These are phyloP conservation scores for Brachionus manjavacas DNA, from an alignment of 1,140 invertebrate genomes.

Conservation along the genomic window DNA sequence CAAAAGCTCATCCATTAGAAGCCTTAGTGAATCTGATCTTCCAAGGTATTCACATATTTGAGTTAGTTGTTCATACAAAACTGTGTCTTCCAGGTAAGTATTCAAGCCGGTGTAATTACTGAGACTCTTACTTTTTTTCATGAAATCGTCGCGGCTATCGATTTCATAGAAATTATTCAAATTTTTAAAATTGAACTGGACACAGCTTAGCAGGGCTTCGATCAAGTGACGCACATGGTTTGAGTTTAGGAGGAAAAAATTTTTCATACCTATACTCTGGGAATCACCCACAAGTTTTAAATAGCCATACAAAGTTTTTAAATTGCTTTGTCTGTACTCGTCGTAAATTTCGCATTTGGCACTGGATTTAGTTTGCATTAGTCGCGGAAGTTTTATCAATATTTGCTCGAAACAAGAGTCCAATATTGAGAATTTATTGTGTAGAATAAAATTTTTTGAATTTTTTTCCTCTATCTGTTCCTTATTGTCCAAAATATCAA, in stretches of 20 bases:
- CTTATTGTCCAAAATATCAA: neutral
- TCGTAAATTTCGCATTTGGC: neutral
- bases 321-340: neutral
- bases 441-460: neutral
- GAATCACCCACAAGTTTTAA: neutral
- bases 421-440: conserved; percentile 7
- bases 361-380: neutral
- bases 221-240: neutral
- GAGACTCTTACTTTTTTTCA: conserved; percentile 18
- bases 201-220: conserved; percentile 9
- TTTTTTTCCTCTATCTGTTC: neutral
- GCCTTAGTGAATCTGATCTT: neutral
- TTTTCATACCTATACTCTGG: neutral
- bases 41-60: conserved; percentile 9
- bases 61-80: neutral
- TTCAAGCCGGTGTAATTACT: conserved; percentile 7
- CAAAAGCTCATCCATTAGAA: neutral
- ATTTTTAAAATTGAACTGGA: conserved; percentile 29
- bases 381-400: conserved; percentile 1
- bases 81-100: conserved; percentile 17
- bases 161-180: conserved; percentile 20
- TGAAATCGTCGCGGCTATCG: neutral
- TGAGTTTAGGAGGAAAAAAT: conserved; percentile 6
- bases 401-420: conserved; percentile 22
- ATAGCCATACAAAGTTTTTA: conserved; percentile 19